Base-by-base conservation (phyloP, 2,888 invertebrate species). In the Hoplodrina blanda region DNA sequence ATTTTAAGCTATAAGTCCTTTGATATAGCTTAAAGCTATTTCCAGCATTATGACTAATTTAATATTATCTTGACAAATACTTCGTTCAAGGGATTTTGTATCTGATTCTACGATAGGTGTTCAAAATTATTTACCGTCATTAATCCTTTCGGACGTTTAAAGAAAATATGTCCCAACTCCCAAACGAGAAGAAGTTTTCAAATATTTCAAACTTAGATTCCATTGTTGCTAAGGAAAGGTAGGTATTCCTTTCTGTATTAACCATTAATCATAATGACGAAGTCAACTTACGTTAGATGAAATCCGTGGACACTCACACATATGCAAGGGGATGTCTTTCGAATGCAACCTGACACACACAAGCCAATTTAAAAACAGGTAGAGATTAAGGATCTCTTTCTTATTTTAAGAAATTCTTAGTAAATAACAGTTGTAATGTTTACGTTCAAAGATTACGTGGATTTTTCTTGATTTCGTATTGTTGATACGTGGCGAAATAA, bases 231-330 rank as follows among this genome's bases (percentile, higher is more conserved):
- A 88, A 88, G 91, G 91, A 92, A 91, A 91, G 92, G 90, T 90
- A 91, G 92, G 90, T 90, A 91, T 92, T 89, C 89, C 89, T 89
- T 91, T 91, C 85, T 91, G 87, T 86, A 91, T 91, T 81, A 86
- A 85, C 87, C 92, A 96, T 96, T 95, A 93, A 95, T 95, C 95
- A 95, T 94, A 92, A 56, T 76, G 91, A 91, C 90, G 87, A 78
- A 89, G 91, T 87, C 88, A 82, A 82, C 84, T 17, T 41, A 41
- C 13, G 79, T 83, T 83, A 92, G 94, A 94, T 93, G 94, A 92
- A 92, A 91, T 91, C 83, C 90, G 88, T 86, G 86, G 85, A 57
- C 81, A 87, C 76, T 76, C 81, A 81, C 68, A 86, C 81, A 82
- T 75, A 76, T 62, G 64, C 75, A 85, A n/a, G 74, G 81, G 78